Base-by-base conservation (phyloP, 2,113 vertebrate genomes). In the Lepus timidus region DNA sequence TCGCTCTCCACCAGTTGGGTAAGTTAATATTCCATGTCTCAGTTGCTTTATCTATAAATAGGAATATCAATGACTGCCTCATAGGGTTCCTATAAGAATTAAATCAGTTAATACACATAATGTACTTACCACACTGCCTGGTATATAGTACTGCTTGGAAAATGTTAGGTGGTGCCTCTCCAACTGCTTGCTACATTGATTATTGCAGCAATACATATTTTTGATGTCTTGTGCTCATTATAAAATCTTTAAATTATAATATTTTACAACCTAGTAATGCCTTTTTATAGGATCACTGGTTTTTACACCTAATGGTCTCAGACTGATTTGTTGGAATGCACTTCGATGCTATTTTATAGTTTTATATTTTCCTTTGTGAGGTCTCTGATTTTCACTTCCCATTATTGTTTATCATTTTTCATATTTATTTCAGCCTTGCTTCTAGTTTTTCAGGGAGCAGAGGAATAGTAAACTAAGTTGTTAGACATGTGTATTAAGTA, bases 11-110 rank as follows among this genome's bases (percentile, higher is more conserved):
- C 36, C 36, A 76, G 22, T 1, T 25, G 16, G 79, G 12, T 22
- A 91, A 62, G 65, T 76, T 83, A 70, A 79, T 19, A 31, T 12
- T n/a, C 4, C 55, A 10, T 58, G 29, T 78, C 36, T 91, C 75
- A 67, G 71, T 31, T 91, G 85, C 89, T 82, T 90, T 64, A 68
- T 33, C 55, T 52, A 17, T 12, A 85, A 79, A 86, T 29, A 71
- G 49, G 61, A 27, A 51, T n/a, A 76, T 29, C 62, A 88, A 67
- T 10, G 33, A 9, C 82, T 67, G 25, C 36, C 55, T 70, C 19
- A 33, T 9, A 39, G 14, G 25, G 5, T 61, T 92, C 80, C 52
- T 62, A 6, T 44, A 73, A 10, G 9, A n/a, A 81, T 55, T 80
- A 84, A 82, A 31, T 13, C 19, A 87, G 20, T 62, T 74, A 88